phyloP scores from a whole-genome alignment of 2,797 vertebrate species.

The Mycteria americana region DNA sequence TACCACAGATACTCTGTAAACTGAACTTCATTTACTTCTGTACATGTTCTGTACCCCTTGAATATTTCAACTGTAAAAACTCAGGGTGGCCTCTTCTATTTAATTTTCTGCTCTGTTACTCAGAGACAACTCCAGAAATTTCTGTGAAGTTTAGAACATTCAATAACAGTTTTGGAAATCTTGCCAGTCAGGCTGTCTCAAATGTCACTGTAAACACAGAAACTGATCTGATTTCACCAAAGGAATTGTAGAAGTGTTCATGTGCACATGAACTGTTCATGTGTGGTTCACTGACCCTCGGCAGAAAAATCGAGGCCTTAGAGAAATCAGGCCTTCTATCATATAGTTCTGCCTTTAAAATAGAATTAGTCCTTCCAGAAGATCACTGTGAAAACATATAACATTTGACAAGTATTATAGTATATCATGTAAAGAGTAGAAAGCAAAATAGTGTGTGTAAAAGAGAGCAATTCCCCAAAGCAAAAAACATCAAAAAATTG shows the following conservation, averaged over 20 bases:
- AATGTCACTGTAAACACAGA: neutral
- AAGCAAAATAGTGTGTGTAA: neutral
- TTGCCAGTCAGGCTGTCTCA: neutral
- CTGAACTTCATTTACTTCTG: neutral
- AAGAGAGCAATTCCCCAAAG: neutral
- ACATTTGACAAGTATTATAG: neutral
- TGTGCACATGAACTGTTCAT: neutral
- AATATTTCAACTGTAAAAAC: neutral
- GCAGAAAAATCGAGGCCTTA: neutral
- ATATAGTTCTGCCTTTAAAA: neutral
- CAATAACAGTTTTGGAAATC: neutral
- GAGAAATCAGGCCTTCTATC: neutral
- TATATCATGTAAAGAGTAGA: neutral
- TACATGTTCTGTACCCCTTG: neutral
- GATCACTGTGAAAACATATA: neutral
- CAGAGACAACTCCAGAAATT: neutral
- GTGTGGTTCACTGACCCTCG: neutral
- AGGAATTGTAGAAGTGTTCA: neutral
- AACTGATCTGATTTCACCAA: neutral
- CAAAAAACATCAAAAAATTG: neutral
- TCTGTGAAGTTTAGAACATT: neutral
- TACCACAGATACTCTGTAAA: neutral
- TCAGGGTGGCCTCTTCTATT: neutral
- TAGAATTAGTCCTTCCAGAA: neutral
- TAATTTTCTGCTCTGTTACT: constrained; percentile 11